A percentile compares a stretch with the other conserved stretches of the same genome.
These are phyloP conservation scores for Macaria liturata DNA, from an alignment of 2,888 invertebrate species.

Conservation along the genomic window DNA sequence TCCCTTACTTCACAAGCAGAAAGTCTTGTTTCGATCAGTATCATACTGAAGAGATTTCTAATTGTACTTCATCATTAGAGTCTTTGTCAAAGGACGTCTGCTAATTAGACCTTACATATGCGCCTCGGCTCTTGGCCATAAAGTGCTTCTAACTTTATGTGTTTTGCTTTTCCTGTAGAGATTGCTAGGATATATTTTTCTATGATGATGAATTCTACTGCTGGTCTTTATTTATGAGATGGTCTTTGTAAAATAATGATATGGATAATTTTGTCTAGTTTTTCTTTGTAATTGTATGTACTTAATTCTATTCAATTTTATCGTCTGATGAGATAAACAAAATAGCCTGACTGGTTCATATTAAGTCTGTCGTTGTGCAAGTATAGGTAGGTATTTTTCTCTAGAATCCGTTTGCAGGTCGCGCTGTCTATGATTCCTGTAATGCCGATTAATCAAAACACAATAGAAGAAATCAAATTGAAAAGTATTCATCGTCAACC, in stretches of 20 bases:
- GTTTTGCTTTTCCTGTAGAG: not conserved
- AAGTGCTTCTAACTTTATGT: conserved; percentile 1
- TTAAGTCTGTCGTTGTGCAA: too few species aligned
- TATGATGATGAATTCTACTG: too few species aligned
- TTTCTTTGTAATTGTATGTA: too few species aligned
- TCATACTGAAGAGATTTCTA: conserved; percentile 24
- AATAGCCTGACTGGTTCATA: too few species aligned
- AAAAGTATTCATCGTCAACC: conserved; percentile 9
- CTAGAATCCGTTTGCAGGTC: too few species aligned
- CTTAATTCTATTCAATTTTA: too few species aligned
- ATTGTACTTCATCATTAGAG: conserved; percentile 46
- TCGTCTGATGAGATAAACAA: too few species aligned
- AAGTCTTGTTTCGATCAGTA: conserved; percentile 5
- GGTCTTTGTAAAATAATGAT: too few species aligned
- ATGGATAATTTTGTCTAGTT: too few species aligned
- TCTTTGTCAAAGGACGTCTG: conserved; percentile 42
- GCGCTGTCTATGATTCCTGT: not conserved
- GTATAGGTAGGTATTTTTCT: too few species aligned
- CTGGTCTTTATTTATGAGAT: too few species aligned
- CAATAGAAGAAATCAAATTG: conserved; percentile 13
- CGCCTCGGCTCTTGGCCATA: conserved; percentile 4
- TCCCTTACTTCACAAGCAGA: conserved; percentile 2
- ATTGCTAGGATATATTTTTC: not conserved
- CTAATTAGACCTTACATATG: conserved; percentile 44
- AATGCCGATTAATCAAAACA: conserved; percentile 14